Percentiles rank a stretch among this genome's conserved stretches.
Conservation (phyloP, 2,888 invertebrate genomes). For the Clostera curtula region DNA sequence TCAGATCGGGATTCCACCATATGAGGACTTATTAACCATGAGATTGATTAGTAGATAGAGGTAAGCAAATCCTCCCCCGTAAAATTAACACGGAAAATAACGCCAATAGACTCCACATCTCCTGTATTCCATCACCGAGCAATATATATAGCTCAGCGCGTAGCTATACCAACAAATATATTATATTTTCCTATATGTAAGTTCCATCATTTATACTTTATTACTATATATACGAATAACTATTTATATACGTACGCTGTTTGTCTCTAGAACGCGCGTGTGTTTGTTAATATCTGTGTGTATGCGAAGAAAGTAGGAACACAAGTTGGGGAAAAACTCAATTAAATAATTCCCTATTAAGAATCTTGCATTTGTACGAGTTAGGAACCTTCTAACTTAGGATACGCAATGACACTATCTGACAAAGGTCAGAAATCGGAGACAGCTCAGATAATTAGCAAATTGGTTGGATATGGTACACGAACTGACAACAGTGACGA, state of each 20-base stretch:
- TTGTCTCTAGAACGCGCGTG: constrained; percentile 20
- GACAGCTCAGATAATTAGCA: too few species aligned
- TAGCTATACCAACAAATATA: constrained; percentile 70
- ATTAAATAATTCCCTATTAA: constrained; percentile 69
- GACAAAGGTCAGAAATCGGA: too few species aligned
- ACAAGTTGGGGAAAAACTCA: constrained; percentile 44
- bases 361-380: constrained; percentile 25
- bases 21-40: too few species aligned
- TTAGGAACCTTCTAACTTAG: constrained; percentile 1
- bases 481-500: too few species aligned
- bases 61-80: background rate
- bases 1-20: too few species aligned
- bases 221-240: constrained; percentile 63
- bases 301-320: constrained; percentile 18
- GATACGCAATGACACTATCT: too few species aligned
- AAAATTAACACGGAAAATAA: constrained; percentile 6
- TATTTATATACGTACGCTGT: constrained; percentile 45
- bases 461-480: too few species aligned
- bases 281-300: constrained; percentile 22
- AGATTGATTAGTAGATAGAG: constrained; percentile 2
- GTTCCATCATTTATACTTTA: constrained; percentile 75
- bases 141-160: constrained; percentile 63
- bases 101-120: constrained; percentile 26
- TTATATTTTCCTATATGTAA: constrained; percentile 73
- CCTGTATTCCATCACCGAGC: constrained; percentile 41